A percentile compares a stretch with the other conserved stretches of the same genome.
Conservation (phyloP, 1,140 invertebrate genomes). For the Dendrolimus punctatus region DNA sequence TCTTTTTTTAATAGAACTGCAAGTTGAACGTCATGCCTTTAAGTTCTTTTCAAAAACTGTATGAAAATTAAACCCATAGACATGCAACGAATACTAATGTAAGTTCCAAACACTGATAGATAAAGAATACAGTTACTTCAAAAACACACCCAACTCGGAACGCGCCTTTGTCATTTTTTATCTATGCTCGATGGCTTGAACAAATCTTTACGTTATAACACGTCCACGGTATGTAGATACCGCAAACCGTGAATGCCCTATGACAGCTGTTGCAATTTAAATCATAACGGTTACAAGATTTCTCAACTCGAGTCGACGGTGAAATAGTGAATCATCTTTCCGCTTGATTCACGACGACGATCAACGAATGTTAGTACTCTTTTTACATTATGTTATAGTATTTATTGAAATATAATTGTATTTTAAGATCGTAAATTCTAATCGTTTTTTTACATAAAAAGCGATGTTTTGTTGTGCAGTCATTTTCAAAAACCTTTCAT, state of each 20-base stretch:
- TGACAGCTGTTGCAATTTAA: conserved; percentile 62
- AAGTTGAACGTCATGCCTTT: no score
- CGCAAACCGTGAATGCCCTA: conserved; percentile 50
- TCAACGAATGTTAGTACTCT: conserved; percentile 10
- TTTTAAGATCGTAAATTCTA: no score
- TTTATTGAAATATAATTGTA: no score
- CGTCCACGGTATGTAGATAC: conserved; percentile 42
- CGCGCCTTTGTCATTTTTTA: background rate
- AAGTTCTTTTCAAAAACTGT: no score
- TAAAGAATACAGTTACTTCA: background rate
- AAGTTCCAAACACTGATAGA: background rate
- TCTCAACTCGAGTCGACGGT: conserved; percentile 35
- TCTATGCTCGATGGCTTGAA: background rate
- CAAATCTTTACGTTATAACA: conserved; percentile 1
- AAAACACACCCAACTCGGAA: no score
- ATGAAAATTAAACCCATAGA: background rate
- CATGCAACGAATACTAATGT: background rate
- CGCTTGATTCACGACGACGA: conserved; percentile 46
- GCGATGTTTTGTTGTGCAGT: no score
- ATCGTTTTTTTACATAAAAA: no score
- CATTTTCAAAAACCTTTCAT: no score
- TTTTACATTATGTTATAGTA: no score
- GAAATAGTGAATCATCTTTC: conserved; percentile 59
- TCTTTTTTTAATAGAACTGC: no score
- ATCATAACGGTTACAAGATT: conserved; percentile 61